Evolutionary conservation across 2,888 invertebrate species (phyloP), one percentile per base, ranked within the genome.

Genomic region (Deilephila porcellus): DNA sequence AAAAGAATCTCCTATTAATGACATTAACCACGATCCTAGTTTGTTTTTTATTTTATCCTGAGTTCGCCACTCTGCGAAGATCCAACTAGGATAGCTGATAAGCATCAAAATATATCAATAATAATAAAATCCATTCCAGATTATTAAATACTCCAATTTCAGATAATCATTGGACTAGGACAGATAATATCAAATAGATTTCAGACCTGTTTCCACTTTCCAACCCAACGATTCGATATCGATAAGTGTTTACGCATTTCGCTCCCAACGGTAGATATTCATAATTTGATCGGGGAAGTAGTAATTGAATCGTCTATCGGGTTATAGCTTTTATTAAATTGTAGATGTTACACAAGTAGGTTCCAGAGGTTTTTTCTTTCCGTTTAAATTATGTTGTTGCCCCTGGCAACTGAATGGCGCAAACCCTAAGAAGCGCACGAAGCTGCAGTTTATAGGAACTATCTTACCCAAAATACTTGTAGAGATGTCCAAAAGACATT

Each of bases 101-200:
- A 52, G 60, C 29, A 37, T 60, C 19, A 45, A 45, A 60, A 71
- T 45, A 60, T 71, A 60, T 60, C 71, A 37, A 71, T 25, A 20
- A 25, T 37, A 25, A 60, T 34, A 25, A 37, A 20, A 37, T 20
- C 45, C 67, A 37, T 56, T 73, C 45, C 67, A 60, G 73, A 73
- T 70, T 73, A 67, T 11, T 53, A 32, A 73, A 70, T 73, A 67
- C 17, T n/a, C 59, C 64, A 70, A 56, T 72, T 73, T 25, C 59
- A 37, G 34, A 34, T 63, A 20, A 73, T 67, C 64, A 73, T 37
- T 67, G 20, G 25, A 73, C 52, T 62, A 72, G 72, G 45, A 64
- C 73, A 73, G 45, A 59, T 19, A 67, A 73, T 73, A 60, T 60
- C 29, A 60, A 32, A 32, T 60, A 29, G 29, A 17, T 60, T 60